phyloP scores from a whole-genome alignment of 2,797 vertebrate genomes.

The Phoeniculus purpureus region DNA sequence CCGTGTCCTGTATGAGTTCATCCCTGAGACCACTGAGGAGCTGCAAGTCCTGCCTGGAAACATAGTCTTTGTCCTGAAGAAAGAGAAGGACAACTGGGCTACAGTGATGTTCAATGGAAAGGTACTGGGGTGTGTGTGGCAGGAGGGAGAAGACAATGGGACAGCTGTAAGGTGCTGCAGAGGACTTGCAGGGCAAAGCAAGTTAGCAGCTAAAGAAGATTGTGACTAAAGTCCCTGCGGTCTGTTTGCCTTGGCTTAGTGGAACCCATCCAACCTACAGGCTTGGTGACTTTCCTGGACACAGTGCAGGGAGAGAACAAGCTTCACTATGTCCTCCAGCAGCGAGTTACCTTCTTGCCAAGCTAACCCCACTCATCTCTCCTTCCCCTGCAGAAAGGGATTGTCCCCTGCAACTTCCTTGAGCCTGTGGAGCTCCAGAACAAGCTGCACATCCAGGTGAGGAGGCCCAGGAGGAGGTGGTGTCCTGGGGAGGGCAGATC shows the following conservation, averaged over 20 bases:
- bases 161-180: neutral
- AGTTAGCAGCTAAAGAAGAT: neutral
- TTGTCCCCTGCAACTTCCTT: constrained; percentile 94
- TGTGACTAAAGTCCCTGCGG: neutral
- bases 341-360: neutral
- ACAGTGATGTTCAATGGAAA: constrained; percentile 94
- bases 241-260: neutral
- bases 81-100: constrained; percentile 93
- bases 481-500: neutral
- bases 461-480: neutral
- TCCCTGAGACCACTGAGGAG: constrained; percentile 88
- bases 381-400: constrained; percentile 83
- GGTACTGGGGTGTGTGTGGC: constrained; percentile 70
- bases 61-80: constrained; percentile 93
- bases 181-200: neutral
- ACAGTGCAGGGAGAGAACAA: neutral
- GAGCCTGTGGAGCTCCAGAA: constrained; percentile 86
- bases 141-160: neutral
- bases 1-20: constrained; percentile 90
- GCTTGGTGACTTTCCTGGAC: neutral
- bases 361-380: neutral
- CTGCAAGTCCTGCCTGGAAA: constrained; percentile 93
- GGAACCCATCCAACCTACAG: neutral
- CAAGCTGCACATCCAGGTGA: constrained; percentile 72
- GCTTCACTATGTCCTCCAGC: neutral